Evolutionary conservation across 2,797 vertebrate genomes (phyloP).

Genomic region (Bryconaethiops microstoma): DNA sequence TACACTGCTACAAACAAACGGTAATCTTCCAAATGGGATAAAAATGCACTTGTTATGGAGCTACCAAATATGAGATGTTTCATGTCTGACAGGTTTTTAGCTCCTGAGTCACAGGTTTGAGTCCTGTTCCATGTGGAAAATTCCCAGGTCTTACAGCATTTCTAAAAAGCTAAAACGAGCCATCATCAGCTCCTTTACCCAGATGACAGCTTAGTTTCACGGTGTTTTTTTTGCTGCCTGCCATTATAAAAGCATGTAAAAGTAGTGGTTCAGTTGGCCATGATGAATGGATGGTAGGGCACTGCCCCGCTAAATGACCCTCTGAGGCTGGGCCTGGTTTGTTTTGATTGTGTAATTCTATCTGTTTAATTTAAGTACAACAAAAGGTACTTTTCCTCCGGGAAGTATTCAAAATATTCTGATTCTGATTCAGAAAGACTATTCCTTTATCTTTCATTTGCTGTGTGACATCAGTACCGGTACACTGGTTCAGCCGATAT

Average conservation of each 20-base stretch:
- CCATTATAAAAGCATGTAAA: no score
- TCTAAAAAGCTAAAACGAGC: neutral
- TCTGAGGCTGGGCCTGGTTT: no score
- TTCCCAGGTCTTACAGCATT: neutral
- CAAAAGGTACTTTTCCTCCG: no score
- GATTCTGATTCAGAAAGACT: no score
- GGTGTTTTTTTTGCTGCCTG: no score
- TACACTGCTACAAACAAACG: slow-evolving; percentile 8
- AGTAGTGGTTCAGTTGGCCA: no score
- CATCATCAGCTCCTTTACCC: neutral
- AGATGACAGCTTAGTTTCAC: neutral
- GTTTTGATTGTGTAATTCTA: no score
- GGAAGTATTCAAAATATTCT: no score
- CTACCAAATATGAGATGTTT: neutral
- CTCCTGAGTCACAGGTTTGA: slow-evolving; percentile 3
- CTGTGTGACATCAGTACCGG: neutral
- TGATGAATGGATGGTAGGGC: no score
- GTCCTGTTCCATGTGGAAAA: neutral
- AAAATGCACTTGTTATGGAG: neutral
- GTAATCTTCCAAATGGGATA: slow-evolving; percentile 1
- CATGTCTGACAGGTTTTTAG: slow-evolving; percentile 16
- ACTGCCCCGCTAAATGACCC: no score
- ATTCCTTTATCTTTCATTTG: no score
- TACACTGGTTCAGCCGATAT: neutral
- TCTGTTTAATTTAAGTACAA: no score